Conservation (phyloP, 2,113 vertebrate species). For the Sminthopsis crassicaudata region DNA sequence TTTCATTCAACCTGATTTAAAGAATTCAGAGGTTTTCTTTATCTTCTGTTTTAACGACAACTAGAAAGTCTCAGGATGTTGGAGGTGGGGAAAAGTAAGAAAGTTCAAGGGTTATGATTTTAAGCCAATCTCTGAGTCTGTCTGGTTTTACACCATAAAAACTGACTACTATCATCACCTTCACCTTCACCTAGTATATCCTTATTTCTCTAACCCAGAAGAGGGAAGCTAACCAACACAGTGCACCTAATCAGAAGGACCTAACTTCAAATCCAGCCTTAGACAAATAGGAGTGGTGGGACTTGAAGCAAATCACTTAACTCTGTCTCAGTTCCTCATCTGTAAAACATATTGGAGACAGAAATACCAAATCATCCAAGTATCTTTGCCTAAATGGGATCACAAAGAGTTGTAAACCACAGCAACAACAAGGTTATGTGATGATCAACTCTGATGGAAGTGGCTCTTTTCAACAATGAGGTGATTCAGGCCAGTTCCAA, state of each 20-base stretch:
- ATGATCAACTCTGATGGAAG: too few species aligned
- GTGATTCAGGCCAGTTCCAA: too few species aligned
- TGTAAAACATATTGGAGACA: not conserved
- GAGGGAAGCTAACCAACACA: not conserved
- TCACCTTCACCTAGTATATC: not conserved
- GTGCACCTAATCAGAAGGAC: not conserved
- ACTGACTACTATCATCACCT: not conserved
- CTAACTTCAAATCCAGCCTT: not conserved
- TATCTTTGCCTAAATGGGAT: not conserved
- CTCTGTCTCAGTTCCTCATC: not conserved
- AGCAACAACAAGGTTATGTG: not conserved
- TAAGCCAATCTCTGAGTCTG: not conserved
- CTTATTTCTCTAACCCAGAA: not conserved
- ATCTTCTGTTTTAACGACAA: not conserved
- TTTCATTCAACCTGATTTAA: not conserved
- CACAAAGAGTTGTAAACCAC: not conserved
- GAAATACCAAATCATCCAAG: too few species aligned
- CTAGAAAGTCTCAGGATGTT: not conserved
- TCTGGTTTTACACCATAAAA: not conserved
- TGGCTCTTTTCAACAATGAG: too few species aligned
- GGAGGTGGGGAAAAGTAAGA: not conserved
- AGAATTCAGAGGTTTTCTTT: not conserved
- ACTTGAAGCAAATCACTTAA: not conserved
- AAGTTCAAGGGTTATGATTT: not conserved
- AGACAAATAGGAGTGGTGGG: not conserved